Base-by-base conservation (phyloP, 2,888 invertebrate genomes). In the Ctenicera cuprea region DNA sequence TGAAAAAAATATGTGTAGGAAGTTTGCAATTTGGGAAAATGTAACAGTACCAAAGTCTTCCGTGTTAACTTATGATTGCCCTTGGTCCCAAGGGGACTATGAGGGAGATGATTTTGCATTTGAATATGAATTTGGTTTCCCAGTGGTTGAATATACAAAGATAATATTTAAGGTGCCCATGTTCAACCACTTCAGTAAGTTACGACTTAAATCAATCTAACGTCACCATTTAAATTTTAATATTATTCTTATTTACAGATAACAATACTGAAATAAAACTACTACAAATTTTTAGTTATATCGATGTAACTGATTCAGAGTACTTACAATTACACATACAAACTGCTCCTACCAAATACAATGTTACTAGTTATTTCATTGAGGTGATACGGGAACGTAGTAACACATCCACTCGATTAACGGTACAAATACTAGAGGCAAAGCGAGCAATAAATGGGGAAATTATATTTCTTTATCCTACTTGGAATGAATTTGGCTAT, bases 351-450 rank as follows among this genome's bases (percentile, higher is more conserved):
- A 52, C 77, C 71, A 78, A 71, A 43, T 86, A 82, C 54, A 86
- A 86, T 38, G 82, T 86, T 9, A 81, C 83, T 0, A 20, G 65
- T 22, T 87, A 86, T 62, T 82, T 78, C 78, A 79, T 85, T 14
- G 85, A 85, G 83, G 76, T 86, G 62, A 80, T 84, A 14, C 82
- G 84, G 52, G 83, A 84, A 67, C 81, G 80, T 14, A 85, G 82
- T 1, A 74, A 80, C 33, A 71, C 75, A 11, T 77, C 78, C 12
- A 74, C 69, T 14, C 77, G 76, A 54, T 37, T 80, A 18, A 41
- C 64, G 18, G 33, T 68, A n/a, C 48, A 63, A 26, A 11, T 59
- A 26, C 16, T 71, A 30, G 16, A 77, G 75, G 2, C 22, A 78
- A 0, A 63, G 16, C 64, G 73, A 4, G 72, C 73, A 16, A 37